phyloP scores from a whole-genome alignment of 1,140 invertebrate genomes.

The Bicyclus anynana region DNA sequence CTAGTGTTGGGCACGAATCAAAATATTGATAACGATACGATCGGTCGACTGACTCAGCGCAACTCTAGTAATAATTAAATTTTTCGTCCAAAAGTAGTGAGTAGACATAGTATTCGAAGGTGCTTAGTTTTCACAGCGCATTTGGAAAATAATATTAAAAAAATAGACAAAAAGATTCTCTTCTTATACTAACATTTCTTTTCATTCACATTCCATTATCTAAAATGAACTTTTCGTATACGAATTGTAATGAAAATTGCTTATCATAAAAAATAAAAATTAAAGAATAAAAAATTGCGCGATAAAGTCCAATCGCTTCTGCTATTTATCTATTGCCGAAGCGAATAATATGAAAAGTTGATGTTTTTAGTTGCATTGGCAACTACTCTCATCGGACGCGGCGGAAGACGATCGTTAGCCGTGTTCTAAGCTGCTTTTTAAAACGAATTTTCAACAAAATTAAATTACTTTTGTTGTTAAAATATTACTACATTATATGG shows the following conservation, averaged over 20 bases:
- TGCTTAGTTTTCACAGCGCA: constrained; percentile 61
- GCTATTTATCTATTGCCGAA: too few species aligned
- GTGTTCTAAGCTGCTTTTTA: too few species aligned
- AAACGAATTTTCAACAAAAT: too few species aligned
- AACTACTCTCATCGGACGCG: too few species aligned
- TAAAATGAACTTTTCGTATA: background rate
- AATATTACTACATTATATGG: too few species aligned
- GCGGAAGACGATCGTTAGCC: too few species aligned
- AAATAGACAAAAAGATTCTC: constrained; percentile 5
- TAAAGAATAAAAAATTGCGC: too few species aligned
- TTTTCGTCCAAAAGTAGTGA: constrained; percentile 65
- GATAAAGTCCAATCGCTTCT: too few species aligned
- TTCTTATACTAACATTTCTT: background rate
- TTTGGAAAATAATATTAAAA: constrained; percentile 11
- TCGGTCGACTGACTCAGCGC: constrained; percentile 43
- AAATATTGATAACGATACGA: constrained; percentile 30
- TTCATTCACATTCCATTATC: constrained; percentile 12
- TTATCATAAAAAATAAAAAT: background rate
- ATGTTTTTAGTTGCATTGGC: too few species aligned
- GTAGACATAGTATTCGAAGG: constrained; percentile 49
- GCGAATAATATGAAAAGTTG: too few species aligned
- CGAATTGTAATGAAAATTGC: background rate
- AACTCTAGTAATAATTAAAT: constrained; percentile 49
- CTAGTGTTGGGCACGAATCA: constrained; percentile 16
- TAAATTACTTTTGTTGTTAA: too few species aligned